These are phyloP conservation scores for Agrochola litura DNA, from an alignment of 2,888 invertebrate species.

Conservation along the genomic window DNA sequence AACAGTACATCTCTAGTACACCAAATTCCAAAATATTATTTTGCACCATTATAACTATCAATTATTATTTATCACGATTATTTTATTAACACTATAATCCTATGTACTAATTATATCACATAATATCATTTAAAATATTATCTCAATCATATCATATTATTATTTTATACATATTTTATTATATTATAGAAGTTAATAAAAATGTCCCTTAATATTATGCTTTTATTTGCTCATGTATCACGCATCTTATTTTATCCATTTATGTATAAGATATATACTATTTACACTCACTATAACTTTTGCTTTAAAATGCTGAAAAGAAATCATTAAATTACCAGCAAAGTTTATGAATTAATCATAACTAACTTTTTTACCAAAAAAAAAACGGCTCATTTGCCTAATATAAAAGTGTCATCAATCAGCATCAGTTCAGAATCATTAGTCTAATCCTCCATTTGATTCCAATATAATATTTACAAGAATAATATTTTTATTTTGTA, in stretches of 20 bases:
- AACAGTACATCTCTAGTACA: slow-evolving; percentile 55
- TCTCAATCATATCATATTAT: not conserved
- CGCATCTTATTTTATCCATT: slow-evolving; percentile 56
- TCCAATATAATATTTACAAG: not conserved
- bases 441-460: not conserved
- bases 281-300: not conserved
- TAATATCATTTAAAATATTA: not conserved
- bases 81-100: slow-evolving; percentile 5
- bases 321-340: not conserved
- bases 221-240: slow-evolving; percentile 58
- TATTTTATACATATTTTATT: slow-evolving; percentile 3
- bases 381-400: not conserved
- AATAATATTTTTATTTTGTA: not conserved
- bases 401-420: not conserved
- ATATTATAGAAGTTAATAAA: not conserved
- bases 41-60: slow-evolving; percentile 34
- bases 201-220: slow-evolving; percentile 3
- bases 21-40: slow-evolving; percentile 18
- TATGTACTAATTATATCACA: not conserved
- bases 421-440: not conserved
- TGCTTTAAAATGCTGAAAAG: not conserved
- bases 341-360: not conserved
- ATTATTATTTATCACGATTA: slow-evolving; percentile 9
- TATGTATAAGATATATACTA: slow-evolving; percentile 52
- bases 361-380: not conserved